Conservation (phyloP, 2,888 invertebrate genomes). For the Cataglyphis albicans region DNA sequence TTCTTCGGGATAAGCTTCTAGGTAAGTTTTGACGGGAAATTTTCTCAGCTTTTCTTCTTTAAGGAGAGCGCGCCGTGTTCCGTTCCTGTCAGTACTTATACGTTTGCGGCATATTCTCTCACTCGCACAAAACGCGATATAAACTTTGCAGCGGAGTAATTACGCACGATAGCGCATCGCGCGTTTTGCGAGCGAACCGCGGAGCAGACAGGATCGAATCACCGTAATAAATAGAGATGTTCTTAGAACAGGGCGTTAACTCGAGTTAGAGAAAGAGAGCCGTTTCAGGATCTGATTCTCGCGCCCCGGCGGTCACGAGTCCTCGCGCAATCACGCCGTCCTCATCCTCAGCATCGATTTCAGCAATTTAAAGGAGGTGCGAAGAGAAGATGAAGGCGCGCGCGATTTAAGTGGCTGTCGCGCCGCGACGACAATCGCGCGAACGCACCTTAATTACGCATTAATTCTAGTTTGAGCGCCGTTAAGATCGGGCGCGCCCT, state of each 20-base stretch:
- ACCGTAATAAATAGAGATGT: constrained; percentile 21
- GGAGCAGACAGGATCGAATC: neutral
- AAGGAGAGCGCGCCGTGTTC: constrained; percentile 31
- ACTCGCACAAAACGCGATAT: constrained; percentile 65
- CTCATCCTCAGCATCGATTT: constrained; percentile 59
- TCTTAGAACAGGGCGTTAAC: neutral
- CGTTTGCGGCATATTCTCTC: constrained; percentile 50
- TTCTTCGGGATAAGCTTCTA: constrained; percentile 65
- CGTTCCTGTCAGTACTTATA: constrained; percentile 40
- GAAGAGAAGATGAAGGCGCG: constrained; percentile 28
- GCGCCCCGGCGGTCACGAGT: neutral
- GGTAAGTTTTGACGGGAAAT: constrained; percentile 68
- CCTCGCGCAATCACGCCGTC: constrained; percentile 30
- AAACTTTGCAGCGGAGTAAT: constrained; percentile 65
- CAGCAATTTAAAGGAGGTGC: constrained; percentile 61
- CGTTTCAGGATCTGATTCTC: neutral
- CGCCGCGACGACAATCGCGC: constrained; percentile 76
- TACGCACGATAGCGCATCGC: constrained; percentile 65
- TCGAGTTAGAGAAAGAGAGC: neutral
- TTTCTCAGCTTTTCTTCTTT: constrained; percentile 57
- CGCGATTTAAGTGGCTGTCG: constrained; percentile 70
- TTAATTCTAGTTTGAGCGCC: constrained; percentile 79
- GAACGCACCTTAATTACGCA: constrained; percentile 79
- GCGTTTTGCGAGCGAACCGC: constrained; percentile 40
- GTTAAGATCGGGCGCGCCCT: constrained; percentile 72